Percentiles rank a stretch among this genome's conserved stretches.
Evolutionary conservation across 1,140 invertebrate genomes (phyloP).

Genomic region (Trichonephila inaurata): DNA sequence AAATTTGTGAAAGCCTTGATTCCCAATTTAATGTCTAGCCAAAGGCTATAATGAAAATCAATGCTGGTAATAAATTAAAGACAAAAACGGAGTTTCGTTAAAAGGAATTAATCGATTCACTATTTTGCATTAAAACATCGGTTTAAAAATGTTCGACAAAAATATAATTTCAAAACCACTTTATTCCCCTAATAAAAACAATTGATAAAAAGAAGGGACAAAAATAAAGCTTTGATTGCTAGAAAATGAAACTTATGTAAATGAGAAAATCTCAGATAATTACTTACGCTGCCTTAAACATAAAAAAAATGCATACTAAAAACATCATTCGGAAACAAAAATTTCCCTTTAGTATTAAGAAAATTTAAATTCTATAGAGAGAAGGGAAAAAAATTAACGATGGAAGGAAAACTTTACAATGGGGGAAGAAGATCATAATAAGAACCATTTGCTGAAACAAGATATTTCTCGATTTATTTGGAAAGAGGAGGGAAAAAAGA

Average conservation of each 20-base stretch:
- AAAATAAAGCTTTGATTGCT: background rate
- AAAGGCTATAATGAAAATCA: background rate
- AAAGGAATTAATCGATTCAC: background rate
- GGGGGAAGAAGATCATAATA: background rate
- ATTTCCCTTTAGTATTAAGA: background rate
- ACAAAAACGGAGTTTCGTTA: background rate
- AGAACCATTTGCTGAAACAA: constrained; percentile 44
- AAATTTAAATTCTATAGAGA: constrained; percentile 44
- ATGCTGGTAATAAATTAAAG: background rate
- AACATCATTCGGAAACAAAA: background rate
- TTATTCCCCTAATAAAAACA: constrained; percentile 14
- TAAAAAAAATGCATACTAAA: background rate
- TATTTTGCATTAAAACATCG: background rate
- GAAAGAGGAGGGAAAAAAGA: background rate
- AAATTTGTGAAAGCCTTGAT: background rate
- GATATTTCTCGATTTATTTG: constrained; percentile 51
- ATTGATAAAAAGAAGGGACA: background rate
- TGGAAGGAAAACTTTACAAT: constrained; percentile 12
- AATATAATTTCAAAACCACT: constrained; percentile 19
- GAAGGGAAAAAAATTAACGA: constrained; percentile 35
- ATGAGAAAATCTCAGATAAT: constrained; percentile 27
- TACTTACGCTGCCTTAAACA: background rate
- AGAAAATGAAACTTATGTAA: constrained; percentile 46
- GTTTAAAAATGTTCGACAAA: background rate
- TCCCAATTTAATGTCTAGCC: background rate